These are phyloP conservation scores for Caretta caretta DNA, from an alignment of 2,113 vertebrate genomes.

Conservation along the genomic window DNA sequence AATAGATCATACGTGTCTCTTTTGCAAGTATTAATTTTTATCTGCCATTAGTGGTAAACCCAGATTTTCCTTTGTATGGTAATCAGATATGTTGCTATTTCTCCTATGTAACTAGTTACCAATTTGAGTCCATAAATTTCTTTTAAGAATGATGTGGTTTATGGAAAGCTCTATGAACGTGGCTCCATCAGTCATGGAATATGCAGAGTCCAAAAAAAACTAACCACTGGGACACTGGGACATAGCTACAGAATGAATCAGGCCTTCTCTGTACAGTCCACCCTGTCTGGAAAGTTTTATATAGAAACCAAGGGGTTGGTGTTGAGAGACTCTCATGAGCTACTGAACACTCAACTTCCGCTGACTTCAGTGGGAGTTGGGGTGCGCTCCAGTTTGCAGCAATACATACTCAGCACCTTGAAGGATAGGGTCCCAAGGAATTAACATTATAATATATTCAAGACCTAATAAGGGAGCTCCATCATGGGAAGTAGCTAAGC, in stretches of 20 bases:
- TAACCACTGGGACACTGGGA: not conserved
- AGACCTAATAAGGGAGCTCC: not conserved
- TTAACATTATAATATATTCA: not conserved
- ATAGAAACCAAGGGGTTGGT: not conserved
- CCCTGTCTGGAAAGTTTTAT: not conserved
- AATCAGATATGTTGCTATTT: slow-evolving; percentile 42
- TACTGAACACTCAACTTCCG: not conserved
- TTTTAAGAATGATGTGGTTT: slow-evolving; percentile 29
- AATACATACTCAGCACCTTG: not conserved
- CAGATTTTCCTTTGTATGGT: slow-evolving; percentile 54
- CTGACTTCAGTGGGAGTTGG: not conserved
- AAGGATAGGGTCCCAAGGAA: not conserved
- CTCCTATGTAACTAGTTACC: slow-evolving; percentile 27
- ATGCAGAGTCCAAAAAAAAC: not conserved
- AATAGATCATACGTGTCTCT: slow-evolving; percentile 60
- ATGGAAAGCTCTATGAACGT: not conserved
- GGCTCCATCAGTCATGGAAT: slow-evolving; percentile 28
- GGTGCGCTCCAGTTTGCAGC: not conserved
- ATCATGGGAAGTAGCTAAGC: not conserved
- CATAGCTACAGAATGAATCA: slow-evolving; percentile 22
- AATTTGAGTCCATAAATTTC: slow-evolving; percentile 29
- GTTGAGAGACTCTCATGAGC: not conserved
- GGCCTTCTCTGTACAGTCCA: not conserved
- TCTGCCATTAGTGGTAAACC: slow-evolving; percentile 72
- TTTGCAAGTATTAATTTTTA: slow-evolving; percentile 67